Evolutionary conservation across 92 coral and sea anemone genomes (phyloP), one percentile per base, ranked within the genome.

Genomic region (Epizoanthus scotinus): DNA sequence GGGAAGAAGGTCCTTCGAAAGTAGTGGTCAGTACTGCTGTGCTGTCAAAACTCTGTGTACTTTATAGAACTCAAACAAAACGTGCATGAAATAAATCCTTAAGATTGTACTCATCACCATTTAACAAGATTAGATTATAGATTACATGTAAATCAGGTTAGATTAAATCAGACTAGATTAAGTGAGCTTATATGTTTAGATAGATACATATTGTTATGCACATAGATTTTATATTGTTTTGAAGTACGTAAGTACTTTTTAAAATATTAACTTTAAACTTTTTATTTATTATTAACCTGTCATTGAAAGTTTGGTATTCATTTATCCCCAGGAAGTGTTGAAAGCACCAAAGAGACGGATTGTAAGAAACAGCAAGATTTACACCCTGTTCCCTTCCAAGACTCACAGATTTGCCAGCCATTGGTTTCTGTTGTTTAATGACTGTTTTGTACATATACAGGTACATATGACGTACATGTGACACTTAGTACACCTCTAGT

Each of bases 341-440:
- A 90, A 83, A 65, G 91, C 86, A 15, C 91, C 94, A 17, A 88
- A 82, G 63, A 89, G 99, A 84, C 91, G 99, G 44, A 78, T 96
- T 68, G 60, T 96, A 26, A 85, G 90, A 52, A 96, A 90, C 84
- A 96, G 99, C 86, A 93, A 86, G 63, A 77, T 87, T 4, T 91
- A 86, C 84, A 88, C 88, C 63, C 87, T 96, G 59, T 93, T 85
- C 83, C 98, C 94, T 40, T 86, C 93, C 59, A 96, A 93, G 84
- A 86, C 96, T 29, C 86, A 90, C n/a, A 78, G 99, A 78, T 96
- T 96, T 73, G 94, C 99, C 19, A 89, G 94, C 20, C 98, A 93
- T 10, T 89, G 86, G 73, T 96, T 79, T 63, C 86, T 96, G 13
- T 88, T 96, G 36, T 90, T 96, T 72, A 93, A 88, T 81, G 98